Evolutionary conservation across 2,888 invertebrate genomes (phyloP).

Genomic region (Plutella xylostella): DNA sequence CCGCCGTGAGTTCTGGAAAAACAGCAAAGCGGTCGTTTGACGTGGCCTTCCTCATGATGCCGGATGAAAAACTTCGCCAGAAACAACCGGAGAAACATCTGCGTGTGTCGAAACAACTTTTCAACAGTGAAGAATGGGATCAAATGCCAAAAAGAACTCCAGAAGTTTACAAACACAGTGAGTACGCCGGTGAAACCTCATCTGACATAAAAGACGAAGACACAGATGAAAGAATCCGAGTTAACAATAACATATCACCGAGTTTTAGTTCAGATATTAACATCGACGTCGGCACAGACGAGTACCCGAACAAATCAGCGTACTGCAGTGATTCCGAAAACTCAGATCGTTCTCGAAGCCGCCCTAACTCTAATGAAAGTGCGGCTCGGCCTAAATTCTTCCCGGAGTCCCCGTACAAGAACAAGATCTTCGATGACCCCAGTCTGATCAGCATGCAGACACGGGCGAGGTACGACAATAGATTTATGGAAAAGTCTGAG

Average conservation of each 20-base stretch:
- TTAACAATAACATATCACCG: slow-evolving; percentile 59
- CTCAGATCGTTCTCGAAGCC: slow-evolving; percentile 58
- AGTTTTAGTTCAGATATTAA: slow-evolving; percentile 60
- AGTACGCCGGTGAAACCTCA: slow-evolving; percentile 46
- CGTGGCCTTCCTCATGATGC: slow-evolving; percentile 90
- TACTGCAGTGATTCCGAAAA: slow-evolving; percentile 65
- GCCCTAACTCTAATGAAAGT: slow-evolving; percentile 67
- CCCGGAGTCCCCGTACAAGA: slow-evolving; percentile 53
- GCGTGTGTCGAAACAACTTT: slow-evolving; percentile 61
- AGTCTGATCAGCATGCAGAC: slow-evolving; percentile 62
- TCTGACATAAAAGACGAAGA: slow-evolving; percentile 49
- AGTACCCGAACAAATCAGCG: slow-evolving; percentile 56
- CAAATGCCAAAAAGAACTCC: slow-evolving; percentile 47
- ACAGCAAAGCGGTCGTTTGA: slow-evolving; percentile 85
- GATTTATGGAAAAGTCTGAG: slow-evolving; percentile 55
- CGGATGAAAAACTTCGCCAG: slow-evolving; percentile 82
- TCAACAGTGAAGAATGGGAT: slow-evolving; percentile 60
- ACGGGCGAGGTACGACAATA: slow-evolving; percentile 60
- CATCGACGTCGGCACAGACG: slow-evolving; percentile 64
- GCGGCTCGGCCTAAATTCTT: slow-evolving; percentile 64
- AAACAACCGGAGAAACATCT: slow-evolving; percentile 70
- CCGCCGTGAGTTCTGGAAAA: slow-evolving; percentile 43
- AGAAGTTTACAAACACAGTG: slow-evolving; percentile 56
- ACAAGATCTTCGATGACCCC: slow-evolving; percentile 73
- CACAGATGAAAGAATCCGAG: slow-evolving; percentile 43